These are phyloP conservation scores for Oreochromis spilurus DNA, from an alignment of 2,113 vertebrate species.

Conservation along the genomic window DNA sequence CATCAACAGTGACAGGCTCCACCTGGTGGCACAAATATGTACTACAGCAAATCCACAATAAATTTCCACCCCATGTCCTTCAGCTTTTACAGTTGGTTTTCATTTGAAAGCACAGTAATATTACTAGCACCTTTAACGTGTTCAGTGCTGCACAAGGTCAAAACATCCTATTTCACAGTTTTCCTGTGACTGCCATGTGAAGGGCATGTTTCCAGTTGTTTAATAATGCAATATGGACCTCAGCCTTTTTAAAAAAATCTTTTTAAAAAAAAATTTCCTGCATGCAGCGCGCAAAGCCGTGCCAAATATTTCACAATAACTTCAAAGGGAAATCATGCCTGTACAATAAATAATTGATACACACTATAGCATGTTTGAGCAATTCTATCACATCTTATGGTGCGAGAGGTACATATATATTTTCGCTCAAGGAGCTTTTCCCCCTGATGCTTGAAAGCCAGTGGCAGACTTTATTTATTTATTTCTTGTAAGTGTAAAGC, in stretches of 20 bases:
- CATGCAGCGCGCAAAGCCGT: neutral
- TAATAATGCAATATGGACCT: neutral
- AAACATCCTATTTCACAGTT: neutral
- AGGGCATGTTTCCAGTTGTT: neutral
- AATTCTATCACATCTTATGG: neutral
- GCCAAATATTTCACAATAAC: neutral
- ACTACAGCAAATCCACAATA: neutral
- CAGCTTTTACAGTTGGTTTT: neutral
- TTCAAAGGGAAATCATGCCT: neutral
- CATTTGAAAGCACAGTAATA: neutral
- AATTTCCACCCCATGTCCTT: neutral
- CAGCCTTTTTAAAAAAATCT: neutral
- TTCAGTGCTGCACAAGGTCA: neutral
- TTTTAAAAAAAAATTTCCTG: accelerated
- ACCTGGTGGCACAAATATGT: neutral
- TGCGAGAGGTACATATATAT: neutral
- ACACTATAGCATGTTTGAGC: neutral
- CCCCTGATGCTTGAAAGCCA: neutral
- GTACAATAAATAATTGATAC: neutral
- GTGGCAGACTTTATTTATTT: neutral
- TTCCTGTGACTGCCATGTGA: neutral
- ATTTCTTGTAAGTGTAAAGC: neutral
- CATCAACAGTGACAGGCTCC: neutral
- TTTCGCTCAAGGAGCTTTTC: neutral
- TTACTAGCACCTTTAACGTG: neutral